Base-by-base conservation (phyloP, 2,888 invertebrate genomes). In the Colostygia pectinataria region DNA sequence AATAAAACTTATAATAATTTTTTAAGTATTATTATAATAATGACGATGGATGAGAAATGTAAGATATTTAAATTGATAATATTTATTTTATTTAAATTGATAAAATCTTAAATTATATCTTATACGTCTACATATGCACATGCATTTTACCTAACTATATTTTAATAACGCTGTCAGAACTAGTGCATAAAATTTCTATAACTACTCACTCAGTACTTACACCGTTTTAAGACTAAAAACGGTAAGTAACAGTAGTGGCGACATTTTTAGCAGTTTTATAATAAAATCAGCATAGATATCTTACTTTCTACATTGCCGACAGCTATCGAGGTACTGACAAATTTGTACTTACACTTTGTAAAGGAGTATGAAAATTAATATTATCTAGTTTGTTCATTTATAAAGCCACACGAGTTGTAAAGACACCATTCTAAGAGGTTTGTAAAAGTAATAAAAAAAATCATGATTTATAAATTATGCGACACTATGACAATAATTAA, bases 31-130 rank as follows among this genome's bases (percentile, higher is more conserved):
- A 15, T 46, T 44, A 41, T 50, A 45, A 41, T 47, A 38, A 44
- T 53, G 12, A 14, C 34, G 40, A 51, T 50, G 37, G 43, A 40
- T 49, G 50, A 45, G 43, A 50, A 55, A 42, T 48, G 49, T 55
- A 39, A 48, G 43, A 40, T 47, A 54, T 49, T 47, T 50, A 42
- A 52, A 49, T 53, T 55, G 34, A 50, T 48, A 57, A 55, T 57
- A 56, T 55, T 45, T 36, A 50, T 52, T 52, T 33, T 38, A 28
- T 33, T 51, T 38, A 55, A 54, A 54, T 61, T 42, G 51, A 58
- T 61, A 59, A 58, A 62, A 58, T 55, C 60, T 61, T 61, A 59
- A 51, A 49, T 55, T 57, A 54, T 39, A 49, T 43, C 59, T 59
- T 64, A n/a, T n/a, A 64, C 28, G 44, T 25, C 58, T 63, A 61